Percentiles rank a stretch among this genome's conserved stretches.
Evolutionary conservation across 1,140 invertebrate species (phyloP).

Genomic region (Nephila pilipes): DNA sequence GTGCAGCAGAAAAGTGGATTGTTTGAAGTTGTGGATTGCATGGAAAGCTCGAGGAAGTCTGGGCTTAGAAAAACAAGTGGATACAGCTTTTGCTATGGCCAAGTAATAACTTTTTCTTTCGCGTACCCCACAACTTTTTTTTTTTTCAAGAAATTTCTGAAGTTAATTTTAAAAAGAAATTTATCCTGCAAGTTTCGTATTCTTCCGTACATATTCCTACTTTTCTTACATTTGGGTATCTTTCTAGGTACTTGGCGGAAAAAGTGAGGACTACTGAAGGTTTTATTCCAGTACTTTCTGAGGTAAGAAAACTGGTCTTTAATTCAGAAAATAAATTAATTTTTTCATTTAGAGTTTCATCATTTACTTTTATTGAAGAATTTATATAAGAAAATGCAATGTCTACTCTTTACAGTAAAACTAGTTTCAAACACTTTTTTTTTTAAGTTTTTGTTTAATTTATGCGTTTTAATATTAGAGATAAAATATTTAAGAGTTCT

Average conservation of each 20-base stretch:
- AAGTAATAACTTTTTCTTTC: constrained; percentile 85
- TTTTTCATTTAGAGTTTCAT: not conserved
- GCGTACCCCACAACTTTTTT: not conserved
- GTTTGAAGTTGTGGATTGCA: constrained; percentile 99
- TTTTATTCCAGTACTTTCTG: constrained; percentile 87
- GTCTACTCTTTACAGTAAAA: too few relatives aligned
- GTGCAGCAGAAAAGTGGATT: constrained; percentile 98
- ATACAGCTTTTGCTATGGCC: constrained; percentile 88
- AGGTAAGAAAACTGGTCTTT: constrained; percentile 56
- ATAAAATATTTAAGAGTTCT: too few relatives aligned
- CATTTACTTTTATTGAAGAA: too few relatives aligned
- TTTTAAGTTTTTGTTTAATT: too few relatives aligned
- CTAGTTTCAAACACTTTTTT: too few relatives aligned
- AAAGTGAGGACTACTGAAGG: constrained; percentile 86
- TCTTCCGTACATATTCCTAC: too few relatives aligned
- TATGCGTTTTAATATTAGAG: too few relatives aligned
- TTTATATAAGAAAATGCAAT: too few relatives aligned
- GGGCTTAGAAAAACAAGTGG: constrained; percentile 95
- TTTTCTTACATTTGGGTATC: too few relatives aligned
- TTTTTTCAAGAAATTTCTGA: too few relatives aligned
- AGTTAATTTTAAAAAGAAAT: not conserved
- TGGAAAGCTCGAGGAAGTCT: constrained; percentile 97
- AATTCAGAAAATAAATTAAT: not conserved
- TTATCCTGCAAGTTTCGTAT: not conserved
- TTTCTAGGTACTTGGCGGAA: constrained; percentile 84